These are phyloP conservation scores for Dinothrombium tinctorium DNA, from an alignment of 1,140 invertebrate species.

Conservation along the genomic window DNA sequence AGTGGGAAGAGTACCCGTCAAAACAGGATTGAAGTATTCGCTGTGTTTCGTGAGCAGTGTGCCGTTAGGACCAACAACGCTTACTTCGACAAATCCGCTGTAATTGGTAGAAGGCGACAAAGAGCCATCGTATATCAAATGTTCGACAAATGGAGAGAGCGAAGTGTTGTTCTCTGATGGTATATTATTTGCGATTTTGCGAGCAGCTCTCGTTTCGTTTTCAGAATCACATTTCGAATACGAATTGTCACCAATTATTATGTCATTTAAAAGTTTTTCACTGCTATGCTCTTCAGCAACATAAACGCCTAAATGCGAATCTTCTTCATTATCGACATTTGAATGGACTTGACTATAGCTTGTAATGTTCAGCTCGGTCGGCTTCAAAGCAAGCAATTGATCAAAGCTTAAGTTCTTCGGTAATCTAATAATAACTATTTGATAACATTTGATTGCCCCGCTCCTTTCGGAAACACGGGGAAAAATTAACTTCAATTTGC, in stretches of 20 bases:
- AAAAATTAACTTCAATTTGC: slow-evolving; percentile 19
- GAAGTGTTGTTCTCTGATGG: slow-evolving; percentile 12
- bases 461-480: slow-evolving; percentile 53
- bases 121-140: slow-evolving; percentile 15
- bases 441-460: slow-evolving; percentile 35
- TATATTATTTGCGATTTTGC: neutral
- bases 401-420: slow-evolving; percentile 5
- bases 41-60: slow-evolving; percentile 13
- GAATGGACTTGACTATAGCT: slow-evolving; percentile 14
- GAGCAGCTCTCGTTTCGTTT: neutral
- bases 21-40: slow-evolving; percentile 13
- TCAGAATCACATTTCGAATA: neutral
- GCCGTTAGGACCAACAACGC: slow-evolving; percentile 14
- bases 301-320: slow-evolving; percentile 14
- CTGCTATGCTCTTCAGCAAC: slow-evolving; percentile 15
- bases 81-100: slow-evolving; percentile 15
- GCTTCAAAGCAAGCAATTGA: slow-evolving; percentile 10
- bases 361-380: slow-evolving; percentile 13
- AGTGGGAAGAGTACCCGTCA: slow-evolving; percentile 8
- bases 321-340: slow-evolving; percentile 1
- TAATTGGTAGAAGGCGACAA: slow-evolving; percentile 16
- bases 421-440: slow-evolving; percentile 13
- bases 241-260: slow-evolving; percentile 10
- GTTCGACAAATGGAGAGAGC: slow-evolving; percentile 24
- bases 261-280: slow-evolving; percentile 7